These are phyloP conservation scores for Clitarchus hookeri DNA, from an alignment of 2,888 invertebrate genomes.

Conservation along the genomic window DNA sequence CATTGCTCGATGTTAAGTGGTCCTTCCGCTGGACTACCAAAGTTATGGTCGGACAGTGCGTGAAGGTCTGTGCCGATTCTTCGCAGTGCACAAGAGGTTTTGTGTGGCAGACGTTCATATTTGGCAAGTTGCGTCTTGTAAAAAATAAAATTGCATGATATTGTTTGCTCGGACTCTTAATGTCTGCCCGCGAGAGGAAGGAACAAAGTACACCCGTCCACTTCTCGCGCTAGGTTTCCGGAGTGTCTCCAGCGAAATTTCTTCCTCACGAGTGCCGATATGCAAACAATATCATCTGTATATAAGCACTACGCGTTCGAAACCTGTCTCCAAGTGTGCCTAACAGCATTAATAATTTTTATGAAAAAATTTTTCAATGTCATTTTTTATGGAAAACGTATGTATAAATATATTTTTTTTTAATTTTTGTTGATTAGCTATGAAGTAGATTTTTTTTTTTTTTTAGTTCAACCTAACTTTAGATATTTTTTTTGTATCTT, in stretches of 20 bases:
- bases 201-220: too few species aligned
- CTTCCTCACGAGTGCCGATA: neutral
- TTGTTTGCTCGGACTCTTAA: neutral
- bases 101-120: too few species aligned
- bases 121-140: too few species aligned
- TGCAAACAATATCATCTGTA: neutral
- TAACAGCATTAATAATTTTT: slow-evolving; percentile 1
- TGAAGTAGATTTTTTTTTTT: neutral
- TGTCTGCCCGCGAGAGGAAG: too few species aligned
- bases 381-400: neutral
- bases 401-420: too few species aligned
- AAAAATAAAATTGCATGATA: neutral
- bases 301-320: neutral
- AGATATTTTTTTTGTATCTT: neutral
- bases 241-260: too few species aligned
- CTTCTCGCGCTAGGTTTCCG: too few species aligned
- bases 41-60: too few species aligned
- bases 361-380: neutral
- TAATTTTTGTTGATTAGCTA: neutral
- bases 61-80: too few species aligned
- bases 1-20: too few species aligned
- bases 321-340: neutral
- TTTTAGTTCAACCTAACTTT: neutral
- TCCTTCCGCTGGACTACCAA: too few species aligned
- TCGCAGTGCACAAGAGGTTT: too few species aligned